Evolutionary conservation across 2,113 vertebrate genomes (phyloP).

Genomic region (Eupsittula cactorum): DNA sequence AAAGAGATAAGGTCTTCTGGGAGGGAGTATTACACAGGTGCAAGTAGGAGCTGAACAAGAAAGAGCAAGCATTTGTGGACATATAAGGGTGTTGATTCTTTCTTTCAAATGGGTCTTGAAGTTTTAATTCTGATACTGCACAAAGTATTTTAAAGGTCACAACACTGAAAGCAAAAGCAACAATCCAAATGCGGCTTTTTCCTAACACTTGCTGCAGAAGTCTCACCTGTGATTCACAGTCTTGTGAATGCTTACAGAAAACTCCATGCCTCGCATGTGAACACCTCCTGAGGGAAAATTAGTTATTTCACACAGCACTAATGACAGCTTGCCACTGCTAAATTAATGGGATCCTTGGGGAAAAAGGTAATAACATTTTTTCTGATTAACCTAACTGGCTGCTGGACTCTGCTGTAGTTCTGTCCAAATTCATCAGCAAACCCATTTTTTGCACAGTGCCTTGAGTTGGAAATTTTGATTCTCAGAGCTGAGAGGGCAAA

Average conservation of each 20-base stretch:
- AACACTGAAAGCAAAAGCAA: not conserved
- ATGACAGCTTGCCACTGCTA: conserved; percentile 46
- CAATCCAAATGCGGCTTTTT: not conserved
- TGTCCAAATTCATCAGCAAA: conserved; percentile 63
- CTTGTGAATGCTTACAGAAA: not conserved
- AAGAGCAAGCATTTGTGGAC: not conserved
- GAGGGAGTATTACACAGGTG: not conserved
- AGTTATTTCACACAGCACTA: conserved; percentile 55
- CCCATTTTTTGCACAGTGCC: conserved; percentile 47
- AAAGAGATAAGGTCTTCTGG: not conserved
- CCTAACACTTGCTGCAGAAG: not conserved
- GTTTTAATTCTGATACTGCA: not conserved
- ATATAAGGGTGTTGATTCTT: not conserved
- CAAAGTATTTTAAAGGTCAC: not conserved
- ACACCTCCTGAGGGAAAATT: conserved; percentile 51
- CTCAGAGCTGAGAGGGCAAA: conserved; percentile 31
- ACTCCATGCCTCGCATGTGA: not conserved
- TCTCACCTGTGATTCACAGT: not conserved
- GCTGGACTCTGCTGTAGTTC: conserved; percentile 48
- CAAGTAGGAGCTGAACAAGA: not conserved
- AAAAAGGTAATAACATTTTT: conserved; percentile 71
- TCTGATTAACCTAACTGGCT: conserved; percentile 67
- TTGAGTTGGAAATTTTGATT: conserved; percentile 49
- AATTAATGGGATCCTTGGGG: conserved; percentile 67
- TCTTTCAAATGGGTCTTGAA: not conserved